Conservation (phyloP, 2,888 invertebrate species). For the Pseudolycoriella hygida region DNA sequence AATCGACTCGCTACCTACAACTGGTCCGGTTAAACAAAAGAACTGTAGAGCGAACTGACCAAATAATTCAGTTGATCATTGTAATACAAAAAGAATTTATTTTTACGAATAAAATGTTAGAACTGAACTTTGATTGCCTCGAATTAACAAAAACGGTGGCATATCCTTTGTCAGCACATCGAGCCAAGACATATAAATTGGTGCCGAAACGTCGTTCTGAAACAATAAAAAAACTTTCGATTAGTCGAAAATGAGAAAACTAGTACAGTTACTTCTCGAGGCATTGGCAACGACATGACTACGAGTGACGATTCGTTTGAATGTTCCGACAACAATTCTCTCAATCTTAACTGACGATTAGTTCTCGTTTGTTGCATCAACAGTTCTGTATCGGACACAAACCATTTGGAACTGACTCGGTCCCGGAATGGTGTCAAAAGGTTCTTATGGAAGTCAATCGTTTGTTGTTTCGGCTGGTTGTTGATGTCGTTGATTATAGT, state of each 20-base stretch:
- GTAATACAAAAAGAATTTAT: no score
- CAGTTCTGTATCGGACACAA: slow-evolving; percentile 55
- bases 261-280: slow-evolving; percentile 45
- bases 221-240: slow-evolving; percentile 5
- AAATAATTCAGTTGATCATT: no score
- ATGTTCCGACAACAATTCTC: slow-evolving; percentile 77
- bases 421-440: slow-evolving; percentile 49
- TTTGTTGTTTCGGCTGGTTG: slow-evolving; percentile 59
- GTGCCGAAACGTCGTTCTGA: slow-evolving; percentile 68
- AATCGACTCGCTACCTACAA: no score
- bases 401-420: slow-evolving; percentile 25
- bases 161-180: slow-evolving; percentile 76
- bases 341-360: slow-evolving; percentile 71
- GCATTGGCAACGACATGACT: slow-evolving; percentile 94
- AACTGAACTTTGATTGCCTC: slow-evolving; percentile 78
- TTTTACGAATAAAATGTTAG: slow-evolving; percentile 71
- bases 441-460: slow-evolving; percentile 53
- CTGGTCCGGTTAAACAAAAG: no score
- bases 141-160: slow-evolving; percentile 73
- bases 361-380: slow-evolving; percentile 68
- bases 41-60: no score
- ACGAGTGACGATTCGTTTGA: slow-evolving; percentile 75
- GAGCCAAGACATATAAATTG: slow-evolving; percentile 92
- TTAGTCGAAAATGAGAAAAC: no score
- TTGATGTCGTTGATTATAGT: slow-evolving; percentile 83